Evolutionary conservation across 2,888 invertebrate species (phyloP).

Genomic region (Altica lythri): DNA sequence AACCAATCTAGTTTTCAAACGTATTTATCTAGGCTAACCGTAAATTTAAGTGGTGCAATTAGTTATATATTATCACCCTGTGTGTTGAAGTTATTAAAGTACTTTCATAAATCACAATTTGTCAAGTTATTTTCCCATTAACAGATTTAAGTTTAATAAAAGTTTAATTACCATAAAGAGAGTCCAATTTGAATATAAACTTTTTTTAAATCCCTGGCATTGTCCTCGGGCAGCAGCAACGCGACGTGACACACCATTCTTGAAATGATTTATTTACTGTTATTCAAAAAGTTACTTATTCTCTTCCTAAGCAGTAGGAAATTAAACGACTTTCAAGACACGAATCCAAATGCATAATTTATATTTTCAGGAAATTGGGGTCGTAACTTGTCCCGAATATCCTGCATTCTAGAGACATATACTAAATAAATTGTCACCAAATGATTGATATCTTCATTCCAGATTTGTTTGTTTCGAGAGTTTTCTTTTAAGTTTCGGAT

Average conservation of each 20-base stretch:
- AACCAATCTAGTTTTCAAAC: no score
- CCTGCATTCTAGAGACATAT: conserved; percentile 11
- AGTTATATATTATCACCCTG: no score
- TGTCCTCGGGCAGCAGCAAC: conserved; percentile 11
- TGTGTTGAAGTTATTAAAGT: no score
- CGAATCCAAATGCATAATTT: conserved; percentile 24
- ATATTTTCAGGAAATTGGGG: conserved; percentile 22
- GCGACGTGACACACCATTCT: conserved; percentile 1
- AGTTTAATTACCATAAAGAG: conserved; percentile 14
- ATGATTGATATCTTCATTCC: conserved; percentile 29
- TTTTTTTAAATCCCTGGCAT: conserved; percentile 17
- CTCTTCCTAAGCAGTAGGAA: conserved; percentile 17
- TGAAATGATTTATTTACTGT: conserved; percentile 23
- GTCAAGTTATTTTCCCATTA: conserved; percentile 18
- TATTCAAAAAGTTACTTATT: conserved; percentile 16
- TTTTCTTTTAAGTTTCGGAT: conserved; percentile 21
- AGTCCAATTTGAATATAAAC: conserved; percentile 14
- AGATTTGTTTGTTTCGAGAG: conserved; percentile 25
- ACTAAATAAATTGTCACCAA: conserved; percentile 32
- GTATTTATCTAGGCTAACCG: no score
- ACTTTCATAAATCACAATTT: conserved; percentile 9
- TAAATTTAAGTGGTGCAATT: no score
- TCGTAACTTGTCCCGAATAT: conserved; percentile 21
- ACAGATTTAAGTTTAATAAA: conserved; percentile 10
- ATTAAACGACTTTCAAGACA: conserved; percentile 18